A percentile compares a stretch with the other conserved stretches of the same genome.
Evolutionary conservation across 2,888 invertebrate species (phyloP).

Genomic region (Volucella inflata): DNA sequence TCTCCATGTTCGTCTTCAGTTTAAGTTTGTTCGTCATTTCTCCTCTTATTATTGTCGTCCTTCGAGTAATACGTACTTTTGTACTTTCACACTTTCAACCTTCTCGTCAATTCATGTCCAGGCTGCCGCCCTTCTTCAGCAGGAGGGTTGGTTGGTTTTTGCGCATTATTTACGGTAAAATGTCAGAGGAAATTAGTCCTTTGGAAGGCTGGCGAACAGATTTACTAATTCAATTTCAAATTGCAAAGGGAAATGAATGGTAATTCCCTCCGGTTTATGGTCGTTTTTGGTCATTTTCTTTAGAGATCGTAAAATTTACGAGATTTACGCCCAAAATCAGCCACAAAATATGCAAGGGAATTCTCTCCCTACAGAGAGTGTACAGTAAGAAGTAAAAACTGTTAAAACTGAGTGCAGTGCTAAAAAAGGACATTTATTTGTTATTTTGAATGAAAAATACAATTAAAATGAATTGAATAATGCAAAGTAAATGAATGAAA

Average conservation of each 20-base stretch:
- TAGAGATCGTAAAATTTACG: conserved; percentile 53
- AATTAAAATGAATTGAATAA: conserved; percentile 23
- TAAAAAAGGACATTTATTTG: conserved; percentile 19
- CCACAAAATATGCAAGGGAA: conserved; percentile 58
- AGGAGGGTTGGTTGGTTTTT: conserved; percentile 3
- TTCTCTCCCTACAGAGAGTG: not conserved
- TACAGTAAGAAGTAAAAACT: conserved; percentile 32
- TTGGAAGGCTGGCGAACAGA: conserved; percentile 30
- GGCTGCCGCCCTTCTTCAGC: too few relatives aligned
- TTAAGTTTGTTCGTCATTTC: not conserved
- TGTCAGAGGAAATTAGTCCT: conserved; percentile 62
- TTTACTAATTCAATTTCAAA: conserved; percentile 61
- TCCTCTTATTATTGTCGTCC: conserved; percentile 27
- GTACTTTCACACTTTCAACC: conserved; percentile 27
- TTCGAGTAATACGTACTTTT: conserved; percentile 48
- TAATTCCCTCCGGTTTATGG: conserved; percentile 22
- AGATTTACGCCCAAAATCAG: conserved; percentile 11
- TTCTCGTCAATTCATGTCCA: too few relatives aligned
- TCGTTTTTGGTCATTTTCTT: conserved; percentile 30
- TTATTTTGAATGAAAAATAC: conserved; percentile 12
- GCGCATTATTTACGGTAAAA: conserved; percentile 39
- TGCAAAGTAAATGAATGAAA: conserved; percentile 1
- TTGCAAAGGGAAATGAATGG: conserved; percentile 39
- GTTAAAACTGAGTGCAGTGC: not conserved
- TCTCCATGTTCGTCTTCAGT: conserved; percentile 23